Base-by-base conservation (phyloP, 2,888 invertebrate genomes). In the Arrhopalites spinosus region DNA sequence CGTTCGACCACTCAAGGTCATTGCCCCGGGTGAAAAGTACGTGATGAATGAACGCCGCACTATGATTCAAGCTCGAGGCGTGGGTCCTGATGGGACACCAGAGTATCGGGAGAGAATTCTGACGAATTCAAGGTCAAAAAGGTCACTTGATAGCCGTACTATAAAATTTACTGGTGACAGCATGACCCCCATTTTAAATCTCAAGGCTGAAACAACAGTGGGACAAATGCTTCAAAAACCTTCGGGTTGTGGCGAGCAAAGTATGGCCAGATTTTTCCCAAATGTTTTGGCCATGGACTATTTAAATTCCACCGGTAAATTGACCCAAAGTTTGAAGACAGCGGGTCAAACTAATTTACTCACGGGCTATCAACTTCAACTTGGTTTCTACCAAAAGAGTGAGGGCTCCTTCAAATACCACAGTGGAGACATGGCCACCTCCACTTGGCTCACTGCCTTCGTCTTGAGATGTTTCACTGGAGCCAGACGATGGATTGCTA, bases 321-420 rank as follows among this genome's bases (percentile, higher is more conserved):
- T n/a, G n/a, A n/a, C n/a, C n/a, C n/a, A 11, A 15, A 23, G 17
- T 3, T 36, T 59, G 13, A 17, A 29, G 17, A 17, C 13, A 15
- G 45, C 15, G 1, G 43, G 15, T 11, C 45, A 45, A 45, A 45
- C 15, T 11, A 45, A 45, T 45, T 45, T 96, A 84, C 93, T 95
- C 81, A 88, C 90, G 25, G 95, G 96, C 2, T 98, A 96, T 85
- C 97, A 98, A 84, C 90, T 94, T 78, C 91, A 98, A 84, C 88
- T 98, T 84, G 94, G n/a, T n/a, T n/a, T 92, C 0, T 74, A 29
- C 50, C 17, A 56, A 27, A 11, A 15, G 86, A 79, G 84, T 88
- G 88, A 53, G 88, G 89, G 74, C 1, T 67, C 66, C 3, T 73
- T 73, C 50, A 45, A n/a, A 17, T 43, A n/a, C 7, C 45, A 36